Conservation (phyloP, 2,888 invertebrate genomes). For the Aethes cnicana region DNA sequence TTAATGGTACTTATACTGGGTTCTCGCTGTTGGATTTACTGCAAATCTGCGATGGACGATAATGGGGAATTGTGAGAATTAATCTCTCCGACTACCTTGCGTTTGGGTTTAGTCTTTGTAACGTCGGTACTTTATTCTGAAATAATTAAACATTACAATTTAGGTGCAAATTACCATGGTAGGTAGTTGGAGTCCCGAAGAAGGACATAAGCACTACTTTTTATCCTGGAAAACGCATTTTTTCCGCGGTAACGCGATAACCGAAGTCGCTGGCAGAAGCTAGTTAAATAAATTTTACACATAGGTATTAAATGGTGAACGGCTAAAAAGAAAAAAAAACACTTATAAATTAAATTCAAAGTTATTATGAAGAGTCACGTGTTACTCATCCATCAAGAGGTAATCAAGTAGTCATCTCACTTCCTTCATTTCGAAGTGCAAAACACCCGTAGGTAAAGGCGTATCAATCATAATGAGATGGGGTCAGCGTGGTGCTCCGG, state of each 20-base stretch:
- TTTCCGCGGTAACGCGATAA: too few species aligned
- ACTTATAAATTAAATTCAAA: neutral
- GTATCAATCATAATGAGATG: slow-evolving; percentile 27
- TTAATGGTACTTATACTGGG: slow-evolving; percentile 31
- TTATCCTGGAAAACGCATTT: too few species aligned
- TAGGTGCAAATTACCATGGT: too few species aligned
- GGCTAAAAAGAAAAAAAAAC: too few species aligned
- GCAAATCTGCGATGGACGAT: slow-evolving; percentile 10
- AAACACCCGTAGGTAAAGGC: slow-evolving; percentile 22
- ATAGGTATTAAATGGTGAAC: too few species aligned
- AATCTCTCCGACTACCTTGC: neutral
- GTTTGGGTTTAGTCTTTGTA: too few species aligned
- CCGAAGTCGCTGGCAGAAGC: too few species aligned
- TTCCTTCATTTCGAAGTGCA: slow-evolving; percentile 20
- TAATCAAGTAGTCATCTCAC: slow-evolving; percentile 21
- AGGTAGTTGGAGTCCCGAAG: too few species aligned
- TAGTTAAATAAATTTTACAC: too few species aligned
- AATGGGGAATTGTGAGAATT: slow-evolving; percentile 23
- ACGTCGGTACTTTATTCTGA: too few species aligned
- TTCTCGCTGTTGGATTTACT: slow-evolving; percentile 24
- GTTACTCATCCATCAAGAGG: slow-evolving; percentile 20
- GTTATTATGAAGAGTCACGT: neutral
- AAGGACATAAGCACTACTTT: too few species aligned
- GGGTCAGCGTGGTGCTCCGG: slow-evolving; percentile 23
- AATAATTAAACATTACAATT: too few species aligned